Conservation (phyloP, 2,888 invertebrate species). For the Eutolmus rufibarbis region DNA sequence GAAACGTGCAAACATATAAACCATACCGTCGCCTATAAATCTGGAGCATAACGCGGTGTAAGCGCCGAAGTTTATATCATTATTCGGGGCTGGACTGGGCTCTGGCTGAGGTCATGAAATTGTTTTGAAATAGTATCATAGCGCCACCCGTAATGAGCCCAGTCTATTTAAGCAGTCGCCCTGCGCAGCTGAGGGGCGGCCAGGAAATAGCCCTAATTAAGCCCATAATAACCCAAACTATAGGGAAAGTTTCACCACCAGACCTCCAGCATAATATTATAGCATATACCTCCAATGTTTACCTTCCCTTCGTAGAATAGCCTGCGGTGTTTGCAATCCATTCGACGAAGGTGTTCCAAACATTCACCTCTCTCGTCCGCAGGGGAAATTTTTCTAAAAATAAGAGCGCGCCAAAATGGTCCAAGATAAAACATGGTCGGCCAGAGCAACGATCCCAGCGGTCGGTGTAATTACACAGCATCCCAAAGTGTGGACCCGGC, state of each 20-base stretch:
- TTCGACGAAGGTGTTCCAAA: background rate
- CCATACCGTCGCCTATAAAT: background rate
- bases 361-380: background rate
- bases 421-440: background rate
- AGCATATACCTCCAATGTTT: background rate
- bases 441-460: background rate
- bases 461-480: background rate
- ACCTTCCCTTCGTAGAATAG: background rate
- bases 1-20: slow-evolving; percentile 11
- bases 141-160: background rate
- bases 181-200: background rate
- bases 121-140: background rate
- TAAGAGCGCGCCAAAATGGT: background rate
- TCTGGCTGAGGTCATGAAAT: background rate
- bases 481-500: background rate
- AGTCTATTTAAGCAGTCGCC: background rate
- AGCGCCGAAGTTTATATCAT: slow-evolving; percentile 22
- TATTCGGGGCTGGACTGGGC: background rate
- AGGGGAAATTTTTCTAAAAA: slow-evolving; percentile 3
- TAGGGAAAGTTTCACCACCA: background rate
- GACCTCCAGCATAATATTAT: background rate
- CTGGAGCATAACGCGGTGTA: slow-evolving; percentile 3
- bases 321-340: background rate
- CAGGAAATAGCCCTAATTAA: background rate
- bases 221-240: background rate